Percentiles rank a stretch among this genome's conserved stretches.
These are phyloP conservation scores for Eristalis pertinax DNA, from an alignment of 2,888 invertebrate genomes.

Conservation along the genomic window DNA sequence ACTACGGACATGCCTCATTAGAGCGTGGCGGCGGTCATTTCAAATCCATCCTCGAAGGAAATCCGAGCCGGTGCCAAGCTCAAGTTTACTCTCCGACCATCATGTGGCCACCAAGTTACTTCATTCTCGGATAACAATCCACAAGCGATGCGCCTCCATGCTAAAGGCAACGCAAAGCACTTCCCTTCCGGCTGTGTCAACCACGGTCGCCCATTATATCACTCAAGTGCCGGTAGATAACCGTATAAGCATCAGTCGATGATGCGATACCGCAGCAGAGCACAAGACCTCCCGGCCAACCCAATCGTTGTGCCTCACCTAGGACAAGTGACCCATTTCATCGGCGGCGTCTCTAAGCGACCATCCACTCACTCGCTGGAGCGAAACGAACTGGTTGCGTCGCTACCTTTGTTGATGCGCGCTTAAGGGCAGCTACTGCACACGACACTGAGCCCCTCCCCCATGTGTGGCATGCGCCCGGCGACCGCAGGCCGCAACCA, in stretches of 20 bases:
- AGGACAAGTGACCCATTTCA: constrained; percentile 39
- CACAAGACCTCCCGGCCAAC: neutral
- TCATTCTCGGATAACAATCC: neutral
- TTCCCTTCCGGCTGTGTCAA: neutral
- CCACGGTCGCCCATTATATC: neutral
- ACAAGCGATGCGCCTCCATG: neutral
- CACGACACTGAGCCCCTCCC: constrained; percentile 1
- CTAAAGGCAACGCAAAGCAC: neutral
- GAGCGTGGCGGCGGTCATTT: too few species aligned
- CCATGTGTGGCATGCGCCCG: neutral
- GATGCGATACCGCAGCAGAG: neutral
- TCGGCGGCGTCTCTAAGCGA: constrained; percentile 8
- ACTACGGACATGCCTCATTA: too few species aligned
- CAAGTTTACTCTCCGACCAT: too few species aligned
- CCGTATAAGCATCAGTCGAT: constrained; percentile 20
- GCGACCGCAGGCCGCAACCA: constrained; percentile 6
- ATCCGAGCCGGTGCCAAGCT: too few species aligned
- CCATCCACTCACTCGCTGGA: neutral
- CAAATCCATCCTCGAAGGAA: too few species aligned
- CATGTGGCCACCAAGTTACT: neutral
- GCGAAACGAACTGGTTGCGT: constrained; percentile 12
- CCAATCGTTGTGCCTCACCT: neutral
- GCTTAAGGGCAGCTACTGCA: constrained; percentile 26
- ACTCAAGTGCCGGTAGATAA: constrained; percentile 11
- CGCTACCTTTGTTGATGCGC: constrained; percentile 3